phyloP scores from a whole-genome alignment of 2,113 vertebrate species.

The Rhineura floridana region DNA sequence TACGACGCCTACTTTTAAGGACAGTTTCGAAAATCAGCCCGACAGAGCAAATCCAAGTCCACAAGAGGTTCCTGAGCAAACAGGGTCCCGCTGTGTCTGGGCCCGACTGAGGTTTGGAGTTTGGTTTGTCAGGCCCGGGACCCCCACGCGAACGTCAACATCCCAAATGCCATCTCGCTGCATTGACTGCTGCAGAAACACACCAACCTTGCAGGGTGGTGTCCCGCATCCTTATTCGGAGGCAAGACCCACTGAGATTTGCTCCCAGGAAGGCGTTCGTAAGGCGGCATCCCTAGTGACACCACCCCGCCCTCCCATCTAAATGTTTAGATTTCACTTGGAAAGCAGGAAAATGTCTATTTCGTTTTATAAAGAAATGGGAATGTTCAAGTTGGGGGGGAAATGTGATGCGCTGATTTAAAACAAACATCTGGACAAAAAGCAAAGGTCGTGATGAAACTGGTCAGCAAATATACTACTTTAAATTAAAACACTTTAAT shows the following conservation, averaged over 20 bases:
- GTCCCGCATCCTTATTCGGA: not conserved
- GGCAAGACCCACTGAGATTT: not conserved
- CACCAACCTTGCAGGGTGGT: not conserved
- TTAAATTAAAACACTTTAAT: not conserved
- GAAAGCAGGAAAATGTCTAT: not conserved
- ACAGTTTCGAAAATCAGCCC: not conserved
- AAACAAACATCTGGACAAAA: not conserved
- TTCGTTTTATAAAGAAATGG: slow-evolving; percentile 24
- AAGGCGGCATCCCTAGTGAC: too few relatives aligned
- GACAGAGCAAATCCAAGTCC: not conserved
- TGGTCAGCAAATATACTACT: not conserved
- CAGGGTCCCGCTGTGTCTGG: too few relatives aligned
- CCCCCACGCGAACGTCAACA: not conserved
- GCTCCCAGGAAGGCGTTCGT: not conserved
- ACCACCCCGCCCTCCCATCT: too few relatives aligned
- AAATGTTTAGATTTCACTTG: not conserved
- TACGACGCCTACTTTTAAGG: not conserved
- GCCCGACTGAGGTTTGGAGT: not conserved
- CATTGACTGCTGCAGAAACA: not conserved
- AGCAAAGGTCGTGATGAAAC: not conserved
- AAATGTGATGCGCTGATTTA: not conserved
- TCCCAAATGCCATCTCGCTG: not conserved
- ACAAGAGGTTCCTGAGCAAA: not conserved
- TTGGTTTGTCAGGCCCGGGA: not conserved
- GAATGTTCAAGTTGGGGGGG: too few relatives aligned